phyloP scores from a whole-genome alignment of 2,113 vertebrate genomes.

The Pollachius pollachius region DNA sequence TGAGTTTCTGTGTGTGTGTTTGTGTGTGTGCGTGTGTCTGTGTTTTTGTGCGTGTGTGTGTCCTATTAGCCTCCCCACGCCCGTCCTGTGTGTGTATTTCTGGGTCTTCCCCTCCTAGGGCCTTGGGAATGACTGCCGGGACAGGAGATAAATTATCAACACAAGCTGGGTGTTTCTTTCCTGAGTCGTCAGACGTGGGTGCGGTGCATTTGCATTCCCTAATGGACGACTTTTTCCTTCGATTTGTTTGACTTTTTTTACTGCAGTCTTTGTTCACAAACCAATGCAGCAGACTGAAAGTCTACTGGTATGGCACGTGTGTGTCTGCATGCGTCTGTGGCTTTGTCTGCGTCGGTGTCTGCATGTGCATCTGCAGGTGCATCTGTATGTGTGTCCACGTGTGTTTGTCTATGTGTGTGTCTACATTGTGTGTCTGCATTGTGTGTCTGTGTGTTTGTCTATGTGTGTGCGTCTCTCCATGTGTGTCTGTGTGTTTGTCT shows the following conservation, averaged over 20 bases:
- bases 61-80: slow-evolving; percentile 45
- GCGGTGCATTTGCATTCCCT: slow-evolving; percentile 44
- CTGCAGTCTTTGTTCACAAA: slow-evolving; percentile 21
- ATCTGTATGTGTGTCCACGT: neutral
- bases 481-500: no score
- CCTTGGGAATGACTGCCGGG: slow-evolving; percentile 49
- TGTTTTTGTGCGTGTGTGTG: neutral
- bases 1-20: no score
- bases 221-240: slow-evolving; percentile 18
- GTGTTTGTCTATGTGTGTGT: no score
- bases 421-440: no score
- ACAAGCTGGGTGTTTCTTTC: slow-evolving; percentile 71
- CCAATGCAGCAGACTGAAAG: slow-evolving; percentile 5
- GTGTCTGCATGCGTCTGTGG: neutral
- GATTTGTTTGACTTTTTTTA: neutral
- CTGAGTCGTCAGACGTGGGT: slow-evolving; percentile 58
- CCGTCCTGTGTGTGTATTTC: slow-evolving; percentile 60
- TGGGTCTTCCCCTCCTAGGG: slow-evolving; percentile 52
- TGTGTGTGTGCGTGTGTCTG: no score
- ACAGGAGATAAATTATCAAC: slow-evolving; percentile 71
- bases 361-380: neutral
- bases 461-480: no score
- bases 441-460: no score
- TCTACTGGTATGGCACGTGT: no score
- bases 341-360: slow-evolving; percentile 4